Evolutionary conservation across 2,888 invertebrate species (phyloP), one percentile per base, ranked within the genome.

Genomic region (Drosophila rellima): DNA sequence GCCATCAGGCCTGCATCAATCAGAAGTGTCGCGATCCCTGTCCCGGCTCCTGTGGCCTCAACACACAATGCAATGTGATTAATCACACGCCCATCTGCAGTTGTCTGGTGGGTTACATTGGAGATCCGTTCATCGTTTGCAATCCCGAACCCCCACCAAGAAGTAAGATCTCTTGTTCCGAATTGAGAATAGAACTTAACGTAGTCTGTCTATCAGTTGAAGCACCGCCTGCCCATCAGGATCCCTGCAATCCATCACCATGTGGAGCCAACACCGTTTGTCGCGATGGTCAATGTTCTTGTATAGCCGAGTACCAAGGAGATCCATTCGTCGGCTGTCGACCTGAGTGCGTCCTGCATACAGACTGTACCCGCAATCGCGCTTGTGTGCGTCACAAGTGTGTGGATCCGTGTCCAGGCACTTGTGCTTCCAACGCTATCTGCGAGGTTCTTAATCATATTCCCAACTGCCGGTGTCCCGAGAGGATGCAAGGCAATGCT

Each of bases 391-490:
- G 94, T 86, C 95, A 95, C 91, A 95, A 94, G 85, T 96, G 96
- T 88, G 90, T 94, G 17, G 95, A 96, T 91, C 96, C 96, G 15
- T 96, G 96, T 86, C 94, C 94, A 70, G 96, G 95, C 84, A 95
- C 95, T 20, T 96, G 96, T 91, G 96, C 96, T 8, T 90, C 93
- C 57, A 94, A 94, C 78, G 96, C 96, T 11, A 91, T 94, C 71
- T 96, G 96, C 84, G 94, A 95, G 89, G 96, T 96, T 3, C 93
- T 95, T 44, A 96, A 96, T 90, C 96, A 96, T 86, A 95, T 95
- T 74, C 95, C 96, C 7, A 95, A 95, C 63, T 95, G 95, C 78
- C 93, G 93, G 57, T 95, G 95, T 82, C 91, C 93, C 7, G 90
- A 90, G 23, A 94, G 94, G 57, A 95, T 94, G 93, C 93, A 94